These are phyloP conservation scores for Ceratosolen fusciceps DNA, from an alignment of 1,140 invertebrate genomes.

Conservation along the genomic window DNA sequence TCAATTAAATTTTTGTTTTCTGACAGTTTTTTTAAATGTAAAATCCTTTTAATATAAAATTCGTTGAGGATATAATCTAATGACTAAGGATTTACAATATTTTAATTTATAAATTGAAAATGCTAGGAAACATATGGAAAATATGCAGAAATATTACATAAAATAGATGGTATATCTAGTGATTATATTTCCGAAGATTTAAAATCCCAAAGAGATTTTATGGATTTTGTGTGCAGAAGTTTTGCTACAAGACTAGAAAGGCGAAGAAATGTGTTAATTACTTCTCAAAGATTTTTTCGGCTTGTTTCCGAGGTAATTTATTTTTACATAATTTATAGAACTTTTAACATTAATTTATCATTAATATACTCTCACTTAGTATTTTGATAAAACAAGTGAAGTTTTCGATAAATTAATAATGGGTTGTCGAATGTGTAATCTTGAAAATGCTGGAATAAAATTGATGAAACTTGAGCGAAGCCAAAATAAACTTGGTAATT, in stretches of 20 bases:
- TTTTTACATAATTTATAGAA: neutral
- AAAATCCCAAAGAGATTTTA: constrained; percentile 79
- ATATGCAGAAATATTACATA: constrained; percentile 83
- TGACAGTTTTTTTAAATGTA: no score
- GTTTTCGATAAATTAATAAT: constrained; percentile 79
- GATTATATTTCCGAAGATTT: constrained; percentile 75
- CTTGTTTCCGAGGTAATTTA: constrained; percentile 78
- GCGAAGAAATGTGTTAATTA: constrained; percentile 82
- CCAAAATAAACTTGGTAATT: constrained; percentile 64
- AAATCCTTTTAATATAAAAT: no score
- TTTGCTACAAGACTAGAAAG: constrained; percentile 84
- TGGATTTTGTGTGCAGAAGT: constrained; percentile 85
- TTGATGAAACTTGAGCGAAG: constrained; percentile 73
- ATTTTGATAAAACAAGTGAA: constrained; percentile 77
- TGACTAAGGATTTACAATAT: neutral
- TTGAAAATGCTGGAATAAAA: constrained; percentile 72
- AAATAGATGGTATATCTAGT: constrained; percentile 74
- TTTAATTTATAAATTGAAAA: constrained; percentile 1
- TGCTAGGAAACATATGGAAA: constrained; percentile 79
- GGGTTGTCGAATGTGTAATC: constrained; percentile 73
- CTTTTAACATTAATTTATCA: no score
- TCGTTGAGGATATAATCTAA: neutral
- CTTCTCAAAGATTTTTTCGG: constrained; percentile 82
- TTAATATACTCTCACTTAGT: constrained; percentile 69
- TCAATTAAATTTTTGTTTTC: no score